A percentile compares a stretch with the other conserved stretches of the same genome.
Conservation (phyloP, 2,888 invertebrate species). For the Trichogramma evanescens region DNA sequence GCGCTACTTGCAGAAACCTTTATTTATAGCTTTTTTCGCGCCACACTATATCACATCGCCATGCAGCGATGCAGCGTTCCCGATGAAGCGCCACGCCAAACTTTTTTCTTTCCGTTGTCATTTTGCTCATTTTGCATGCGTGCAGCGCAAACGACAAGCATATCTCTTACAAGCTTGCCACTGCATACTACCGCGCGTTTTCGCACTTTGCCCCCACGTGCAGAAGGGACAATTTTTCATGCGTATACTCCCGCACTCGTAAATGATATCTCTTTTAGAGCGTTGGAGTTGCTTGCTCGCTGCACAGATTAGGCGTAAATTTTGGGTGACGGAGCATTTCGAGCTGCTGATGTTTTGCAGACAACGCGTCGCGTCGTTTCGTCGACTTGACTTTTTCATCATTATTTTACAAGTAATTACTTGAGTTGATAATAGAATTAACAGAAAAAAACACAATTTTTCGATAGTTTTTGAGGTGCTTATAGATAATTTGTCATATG, state of each 20-base stretch:
- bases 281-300: background rate
- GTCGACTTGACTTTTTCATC: slow-evolving; percentile 9
- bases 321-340: slow-evolving; percentile 5
- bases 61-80: too few relatives aligned
- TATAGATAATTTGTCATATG: too few relatives aligned
- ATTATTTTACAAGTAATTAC: background rate
- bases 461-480: background rate
- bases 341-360: slow-evolving; percentile 11
- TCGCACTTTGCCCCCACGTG: background rate
- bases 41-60: slow-evolving; percentile 5
- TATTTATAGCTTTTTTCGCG: slow-evolving; percentile 14
- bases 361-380: background rate
- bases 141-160: background rate
- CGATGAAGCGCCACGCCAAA: too few relatives aligned
- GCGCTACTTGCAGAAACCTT: background rate
- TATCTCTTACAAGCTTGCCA: background rate
- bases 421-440: background rate
- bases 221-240: slow-evolving; percentile 16
- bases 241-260: too few relatives aligned
- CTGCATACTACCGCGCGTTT: too few relatives aligned
- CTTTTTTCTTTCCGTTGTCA: too few relatives aligned
- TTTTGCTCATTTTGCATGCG: background rate
- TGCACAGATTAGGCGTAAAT: slow-evolving; percentile 1
- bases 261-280: too few relatives aligned
- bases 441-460: background rate